Evolutionary conservation across 2,888 invertebrate genomes (phyloP).

Genomic region (Ophion ellenae): DNA sequence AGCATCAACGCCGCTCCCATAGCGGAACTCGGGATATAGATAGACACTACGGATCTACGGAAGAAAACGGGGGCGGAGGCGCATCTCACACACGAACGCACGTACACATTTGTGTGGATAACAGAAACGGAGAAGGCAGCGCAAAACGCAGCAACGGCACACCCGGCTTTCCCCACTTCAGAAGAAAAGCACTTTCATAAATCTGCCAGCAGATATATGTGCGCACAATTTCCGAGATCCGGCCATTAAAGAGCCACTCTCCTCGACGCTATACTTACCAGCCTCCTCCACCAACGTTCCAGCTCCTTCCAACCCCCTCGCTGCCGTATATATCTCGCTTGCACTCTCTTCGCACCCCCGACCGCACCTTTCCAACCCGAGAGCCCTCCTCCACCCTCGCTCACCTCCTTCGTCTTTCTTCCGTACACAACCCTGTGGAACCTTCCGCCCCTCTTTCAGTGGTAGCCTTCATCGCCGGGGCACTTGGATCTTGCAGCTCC

Average conservation of each 20-base stretch:
- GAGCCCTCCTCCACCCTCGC: conserved; percentile 27
- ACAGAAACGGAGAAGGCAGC: conserved; percentile 52
- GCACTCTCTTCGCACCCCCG: conserved; percentile 34
- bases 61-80: conserved; percentile 15
- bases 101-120: conserved; percentile 21
- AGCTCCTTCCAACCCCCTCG: conserved; percentile 19
- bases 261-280: conserved; percentile 72
- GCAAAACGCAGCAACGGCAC: conserved; percentile 68
- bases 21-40: conserved; percentile 48
- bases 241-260: conserved; percentile 91
- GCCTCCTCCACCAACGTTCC: conserved; percentile 54
- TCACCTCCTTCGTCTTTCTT: conserved; percentile 62
- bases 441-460: conserved; percentile 48
- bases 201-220: conserved; percentile 95
- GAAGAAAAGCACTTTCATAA: conserved; percentile 93
- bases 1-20: conserved; percentile 61
- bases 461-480: conserved; percentile 38
- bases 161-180: conserved; percentile 84
- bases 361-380: conserved; percentile 34
- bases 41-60: conserved; percentile 23
- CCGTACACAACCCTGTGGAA: conserved; percentile 71
- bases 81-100: conserved; percentile 22
- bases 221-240: conserved; percentile 96
- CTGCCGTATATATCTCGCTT: conserved; percentile 31
- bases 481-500: conserved; percentile 38